Base-by-base conservation (phyloP, 2,113 vertebrate species). In the Podocnemis expansa region DNA sequence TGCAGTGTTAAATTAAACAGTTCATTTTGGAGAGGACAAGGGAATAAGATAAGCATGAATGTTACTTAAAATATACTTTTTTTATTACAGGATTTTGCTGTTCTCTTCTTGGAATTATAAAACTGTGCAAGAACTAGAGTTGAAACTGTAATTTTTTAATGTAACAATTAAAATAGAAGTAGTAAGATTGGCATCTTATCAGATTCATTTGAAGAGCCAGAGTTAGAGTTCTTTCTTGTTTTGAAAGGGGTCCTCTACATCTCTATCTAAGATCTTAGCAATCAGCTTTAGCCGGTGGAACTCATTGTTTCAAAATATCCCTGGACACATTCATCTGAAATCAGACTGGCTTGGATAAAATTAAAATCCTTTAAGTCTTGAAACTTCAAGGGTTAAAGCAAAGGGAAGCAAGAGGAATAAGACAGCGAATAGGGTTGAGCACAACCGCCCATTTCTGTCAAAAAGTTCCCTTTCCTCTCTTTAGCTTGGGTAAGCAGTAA, bases 21-120 rank as follows among this genome's bases (percentile, higher is more conserved):
- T 86, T 87, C 29, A 86, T 95, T 96, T 89, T 88, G n/a, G 94
- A 87, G 43, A 88, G 67, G 92, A 96, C 79, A 92, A 95, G 88
- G 88, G 80, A 88, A 87, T 85, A 92, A 87, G 73, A 85, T 89
- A 41, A 78, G 58, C 58, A 93, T 89, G 55, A 93, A 86, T 85
- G 58, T 31, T 79, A 58, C 38, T 54, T 93, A 41, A 73, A 80
- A 70, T 75, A 79, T n/a, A 58, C 90, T 82, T 84, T 81, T 54
- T 93, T 85, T 16, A 10, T 1, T n/a, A 25, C 25, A 5, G 7
- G 54, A 81, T 8, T 70, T 79, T 82, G 89, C 2, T 29, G 41
- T 92, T 25, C 63, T 89, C 80, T 84, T 73, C 82, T 6, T 90
- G 3, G 1, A 82, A 47, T 24, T 80, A 63, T 56, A 85, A 91